Evolutionary conservation across 2,797 vertebrate genomes (phyloP).

Genomic region (Ctenochaetus hawaiiensis): DNA sequence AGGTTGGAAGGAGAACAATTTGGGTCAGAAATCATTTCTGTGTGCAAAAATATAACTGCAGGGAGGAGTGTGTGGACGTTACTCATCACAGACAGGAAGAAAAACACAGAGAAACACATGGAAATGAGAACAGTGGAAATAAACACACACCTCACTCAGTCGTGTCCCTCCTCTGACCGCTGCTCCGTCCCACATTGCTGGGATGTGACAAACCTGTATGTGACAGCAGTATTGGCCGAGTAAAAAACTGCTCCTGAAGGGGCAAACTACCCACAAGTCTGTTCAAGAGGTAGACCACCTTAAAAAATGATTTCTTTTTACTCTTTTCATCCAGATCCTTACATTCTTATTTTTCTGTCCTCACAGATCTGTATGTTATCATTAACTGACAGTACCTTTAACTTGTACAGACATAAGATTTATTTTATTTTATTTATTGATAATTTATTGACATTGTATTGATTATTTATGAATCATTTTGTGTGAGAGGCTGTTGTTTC

Average conservation of each 20-base stretch:
- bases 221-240: conserved; percentile 41
- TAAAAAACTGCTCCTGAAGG: conserved; percentile 35
- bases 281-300: conserved; percentile 28
- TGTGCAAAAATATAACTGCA: conserved; percentile 12
- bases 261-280: conserved; percentile 11
- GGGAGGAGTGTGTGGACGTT: conserved; percentile 6
- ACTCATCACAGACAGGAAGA: conserved; percentile 12
- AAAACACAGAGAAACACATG: neutral
- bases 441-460: conserved; percentile 73
- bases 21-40: conserved; percentile 45
- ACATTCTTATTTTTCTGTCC: conserved; percentile 55
- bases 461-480: conserved; percentile 60
- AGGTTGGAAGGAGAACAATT: conserved; percentile 25
- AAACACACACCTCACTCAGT: conserved; percentile 21
- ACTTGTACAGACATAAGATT: conserved; percentile 84
- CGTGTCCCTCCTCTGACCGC: conserved; percentile 36
- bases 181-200: conserved; percentile 17
- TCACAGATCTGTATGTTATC: conserved; percentile 35
- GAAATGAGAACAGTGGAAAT: conserved; percentile 14
- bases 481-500: conserved; percentile 38
- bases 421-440: conserved; percentile 83
- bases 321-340: conserved; percentile 44
- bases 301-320: conserved; percentile 39
- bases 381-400: conserved; percentile 65
- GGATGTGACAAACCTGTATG: conserved; percentile 36